Evolutionary conservation across 1,140 invertebrate species (phyloP).

Genomic region (Nephila pilipes): DNA sequence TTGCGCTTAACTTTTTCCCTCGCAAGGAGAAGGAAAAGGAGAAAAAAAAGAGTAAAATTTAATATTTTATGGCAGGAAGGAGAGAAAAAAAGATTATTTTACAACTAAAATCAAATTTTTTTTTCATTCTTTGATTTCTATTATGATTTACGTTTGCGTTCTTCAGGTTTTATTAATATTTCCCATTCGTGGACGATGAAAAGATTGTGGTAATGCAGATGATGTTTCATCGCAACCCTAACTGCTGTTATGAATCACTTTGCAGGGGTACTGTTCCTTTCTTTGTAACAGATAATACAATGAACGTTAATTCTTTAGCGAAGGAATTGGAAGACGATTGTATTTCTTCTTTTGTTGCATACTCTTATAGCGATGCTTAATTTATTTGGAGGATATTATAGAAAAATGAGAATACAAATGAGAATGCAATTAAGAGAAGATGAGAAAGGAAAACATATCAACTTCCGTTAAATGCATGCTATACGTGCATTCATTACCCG

Average conservation of each 20-base stretch:
- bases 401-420: background rate
- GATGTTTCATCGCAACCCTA: slow-evolving; percentile 44
- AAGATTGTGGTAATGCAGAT: slow-evolving; percentile 54
- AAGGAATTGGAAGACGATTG: background rate
- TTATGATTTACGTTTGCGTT: slow-evolving; percentile 52
- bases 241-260: slow-evolving; percentile 47
- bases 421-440: background rate
- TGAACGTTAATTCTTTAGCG: background rate
- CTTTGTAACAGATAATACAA: background rate
- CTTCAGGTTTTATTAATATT: slow-evolving; percentile 43
- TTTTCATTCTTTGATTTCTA: slow-evolving; percentile 54
- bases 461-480: background rate
- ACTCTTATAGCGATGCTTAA: background rate
- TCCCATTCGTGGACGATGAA: slow-evolving; percentile 12
- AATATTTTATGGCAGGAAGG: slow-evolving; percentile 63
- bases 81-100: slow-evolving; percentile 48
- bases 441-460: background rate
- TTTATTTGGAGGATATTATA: background rate
- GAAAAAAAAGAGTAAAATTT: slow-evolving; percentile 41
- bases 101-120: slow-evolving; percentile 58
- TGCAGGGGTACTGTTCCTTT: background rate
- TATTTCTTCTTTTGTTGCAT: background rate
- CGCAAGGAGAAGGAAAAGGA: background rate
- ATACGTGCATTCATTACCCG: background rate
- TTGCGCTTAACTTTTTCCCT: slow-evolving; percentile 68